These are phyloP conservation scores for Scomber colias DNA, from an alignment of 2,113 vertebrate species.

Conservation along the genomic window DNA sequence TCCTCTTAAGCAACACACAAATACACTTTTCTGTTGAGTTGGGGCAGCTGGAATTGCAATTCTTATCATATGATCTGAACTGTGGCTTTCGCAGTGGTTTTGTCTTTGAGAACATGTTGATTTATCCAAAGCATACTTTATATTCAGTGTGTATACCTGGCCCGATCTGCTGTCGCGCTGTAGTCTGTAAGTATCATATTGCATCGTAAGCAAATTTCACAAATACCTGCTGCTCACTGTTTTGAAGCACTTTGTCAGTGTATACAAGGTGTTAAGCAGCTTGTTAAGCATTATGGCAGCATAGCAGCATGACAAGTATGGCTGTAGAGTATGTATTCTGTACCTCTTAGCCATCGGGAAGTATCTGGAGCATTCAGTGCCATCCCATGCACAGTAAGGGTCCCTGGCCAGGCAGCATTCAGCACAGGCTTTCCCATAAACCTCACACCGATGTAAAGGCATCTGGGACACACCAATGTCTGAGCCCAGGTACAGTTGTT, in stretches of 20 bases:
- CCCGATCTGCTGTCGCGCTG: too few relatives aligned
- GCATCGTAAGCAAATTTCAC: neutral
- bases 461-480: constrained; percentile 92
- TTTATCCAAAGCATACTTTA: neutral
- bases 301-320: neutral
- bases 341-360: constrained; percentile 98
- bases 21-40: neutral
- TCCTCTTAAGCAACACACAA: neutral
- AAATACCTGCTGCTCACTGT: neutral
- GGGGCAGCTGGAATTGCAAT: neutral
- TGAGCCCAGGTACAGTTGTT: constrained; percentile 97
- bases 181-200: neutral
- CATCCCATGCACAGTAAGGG: constrained; percentile 99
- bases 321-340: constrained; percentile 7
- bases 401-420: constrained; percentile 98
- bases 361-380: constrained; percentile 96
- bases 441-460: constrained; percentile 94
- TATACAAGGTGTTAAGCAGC: constrained; percentile 2
- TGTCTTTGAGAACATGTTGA: neutral
- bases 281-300: constrained; percentile 9
- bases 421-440: constrained; percentile 96
- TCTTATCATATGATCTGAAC: neutral
- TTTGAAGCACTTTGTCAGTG: neutral
- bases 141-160: constrained; percentile 59
- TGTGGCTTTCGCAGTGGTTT: neutral